Evolutionary conservation across 2,113 vertebrate species (phyloP).

Genomic region (Psittacara wagleri): DNA sequence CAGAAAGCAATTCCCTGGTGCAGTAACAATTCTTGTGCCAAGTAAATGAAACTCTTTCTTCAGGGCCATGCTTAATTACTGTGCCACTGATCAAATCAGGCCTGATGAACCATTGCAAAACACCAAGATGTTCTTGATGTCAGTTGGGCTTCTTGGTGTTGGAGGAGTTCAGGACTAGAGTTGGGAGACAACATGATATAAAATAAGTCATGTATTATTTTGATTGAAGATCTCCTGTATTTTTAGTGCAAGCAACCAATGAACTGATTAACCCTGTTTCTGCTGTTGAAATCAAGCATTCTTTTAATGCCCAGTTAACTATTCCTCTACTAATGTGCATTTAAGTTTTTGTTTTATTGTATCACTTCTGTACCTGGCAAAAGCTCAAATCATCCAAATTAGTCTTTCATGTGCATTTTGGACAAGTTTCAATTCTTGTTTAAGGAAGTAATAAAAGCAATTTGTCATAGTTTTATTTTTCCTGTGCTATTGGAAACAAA

Average conservation of each 20-base stretch:
- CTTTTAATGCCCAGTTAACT: constrained; percentile 29
- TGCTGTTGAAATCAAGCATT: constrained; percentile 15
- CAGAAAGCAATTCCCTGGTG: not conserved
- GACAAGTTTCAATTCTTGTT: constrained; percentile 57
- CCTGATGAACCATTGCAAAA: not conserved
- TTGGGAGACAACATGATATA: not conserved
- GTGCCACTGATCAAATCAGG: not conserved
- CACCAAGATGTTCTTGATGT: not conserved
- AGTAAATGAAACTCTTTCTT: not conserved
- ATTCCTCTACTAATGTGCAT: not conserved
- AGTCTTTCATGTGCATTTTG: constrained; percentile 51
- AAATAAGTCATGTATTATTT: constrained; percentile 7
- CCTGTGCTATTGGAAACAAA: constrained; percentile 25
- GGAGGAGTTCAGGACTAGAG: not conserved
- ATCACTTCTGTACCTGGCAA: constrained; percentile 9
- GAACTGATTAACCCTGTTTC: constrained; percentile 3
- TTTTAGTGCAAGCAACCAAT: not conserved
- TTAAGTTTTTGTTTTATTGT: constrained; percentile 33
- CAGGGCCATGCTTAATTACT: not conserved
- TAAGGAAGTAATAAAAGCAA: constrained; percentile 61
- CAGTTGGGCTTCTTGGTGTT: not conserved
- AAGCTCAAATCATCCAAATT: constrained; percentile 39
- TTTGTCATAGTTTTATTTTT: constrained; percentile 55
- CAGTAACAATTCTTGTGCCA: not conserved
- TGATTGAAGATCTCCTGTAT: not conserved